Evolutionary conservation across 2,113 vertebrate genomes (phyloP).

Genomic region (Aythya baeri): DNA sequence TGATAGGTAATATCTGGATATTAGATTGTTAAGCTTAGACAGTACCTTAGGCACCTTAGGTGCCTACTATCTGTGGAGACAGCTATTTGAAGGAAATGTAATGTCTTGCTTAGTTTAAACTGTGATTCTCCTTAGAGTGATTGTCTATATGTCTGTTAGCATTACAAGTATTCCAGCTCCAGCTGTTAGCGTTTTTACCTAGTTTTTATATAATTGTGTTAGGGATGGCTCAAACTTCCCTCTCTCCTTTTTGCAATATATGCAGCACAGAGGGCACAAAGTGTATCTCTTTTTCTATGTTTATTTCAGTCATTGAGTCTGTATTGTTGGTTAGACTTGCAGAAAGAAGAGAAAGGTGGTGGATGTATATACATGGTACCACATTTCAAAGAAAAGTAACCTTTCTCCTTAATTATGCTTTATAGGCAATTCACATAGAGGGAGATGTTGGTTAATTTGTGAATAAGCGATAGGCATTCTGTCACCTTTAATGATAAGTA

Average conservation of each 20-base stretch:
- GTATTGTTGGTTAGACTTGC: neutral
- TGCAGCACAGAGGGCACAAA: neutral
- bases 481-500: neutral
- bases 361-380: neutral
- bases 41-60: neutral
- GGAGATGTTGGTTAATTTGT: neutral
- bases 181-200: neutral
- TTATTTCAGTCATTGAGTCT: neutral
- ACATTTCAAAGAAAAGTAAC: neutral
- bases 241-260: neutral
- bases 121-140: neutral
- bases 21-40: neutral
- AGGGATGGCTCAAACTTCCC: neutral
- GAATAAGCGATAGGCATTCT: neutral
- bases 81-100: neutral
- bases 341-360: neutral
- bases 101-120: neutral
- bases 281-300: neutral
- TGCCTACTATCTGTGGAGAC: neutral
- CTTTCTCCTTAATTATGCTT: neutral
- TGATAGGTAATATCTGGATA: slow-evolving; percentile 66
- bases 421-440: neutral
- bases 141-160: neutral
- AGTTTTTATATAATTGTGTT: neutral
- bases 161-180: neutral